Evolutionary conservation across 2,113 vertebrate genomes (phyloP), one percentile per base, ranked within the genome.

Genomic region (Oryzias javanicus): DNA sequence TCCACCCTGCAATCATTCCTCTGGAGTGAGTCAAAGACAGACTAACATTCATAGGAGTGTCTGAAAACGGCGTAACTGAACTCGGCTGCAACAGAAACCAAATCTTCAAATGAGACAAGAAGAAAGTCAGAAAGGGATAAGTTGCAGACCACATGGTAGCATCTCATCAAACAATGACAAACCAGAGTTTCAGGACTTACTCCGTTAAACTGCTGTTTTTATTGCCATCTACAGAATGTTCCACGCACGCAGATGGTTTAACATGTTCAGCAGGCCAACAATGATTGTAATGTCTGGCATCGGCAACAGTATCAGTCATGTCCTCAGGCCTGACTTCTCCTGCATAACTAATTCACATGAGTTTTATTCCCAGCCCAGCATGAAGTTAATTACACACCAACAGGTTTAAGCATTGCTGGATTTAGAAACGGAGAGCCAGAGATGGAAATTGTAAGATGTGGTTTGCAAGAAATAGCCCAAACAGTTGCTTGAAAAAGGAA

Each of bases 401-500:
- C 54, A 63, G 56, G 27, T 55, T 80, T 71, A 71, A 66, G 55
- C 20, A 0, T n/a, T 2, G 40, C 77, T 60, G 14, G 18, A 72
- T 81, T 86, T 81, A 78, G 81, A 80, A 80, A 66, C 69, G 51
- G 60, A 71, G 59, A 74, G 65, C 70, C 74, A 72, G 40, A 72
- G 64, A 84, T 75, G 70, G 76, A 86, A 83, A 81, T 22, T 70
- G 67, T 64, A 5, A 41, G 56, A 61, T 80, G 25, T 5, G 7
- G 48, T 51, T 42, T 25, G 63, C 79, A 73, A 48, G 49, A 77
- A 83, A 87, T 83, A 86, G 79, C 79, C 29, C 53, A 41, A 56
- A 54, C 40, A 62, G 66, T 67, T 40, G 18, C 70, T 84, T 83
- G 41, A 78, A 84, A 83, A 86, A 84, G 79, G 49, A 74, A 78